A percentile compares a stretch with the other conserved stretches of the same genome.
These are phyloP conservation scores for Pedicia rivosa DNA, from an alignment of 2,888 invertebrate species.

Conservation along the genomic window DNA sequence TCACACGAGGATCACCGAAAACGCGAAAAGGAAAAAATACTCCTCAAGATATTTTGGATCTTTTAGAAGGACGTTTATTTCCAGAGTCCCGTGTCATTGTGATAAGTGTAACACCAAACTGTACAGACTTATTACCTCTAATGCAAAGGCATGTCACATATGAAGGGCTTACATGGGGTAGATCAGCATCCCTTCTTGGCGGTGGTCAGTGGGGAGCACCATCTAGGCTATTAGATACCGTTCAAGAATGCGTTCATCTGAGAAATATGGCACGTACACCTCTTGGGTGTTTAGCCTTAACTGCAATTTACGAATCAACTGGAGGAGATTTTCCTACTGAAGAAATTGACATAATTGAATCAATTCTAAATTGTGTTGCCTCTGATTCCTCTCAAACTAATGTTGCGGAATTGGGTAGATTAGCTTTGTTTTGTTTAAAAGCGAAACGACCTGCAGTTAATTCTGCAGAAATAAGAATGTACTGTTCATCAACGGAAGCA, in stretches of 20 bases:
- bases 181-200: slow-evolving; percentile 32
- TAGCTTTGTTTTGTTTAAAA: slow-evolving; percentile 33
- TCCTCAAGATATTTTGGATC: slow-evolving; percentile 32
- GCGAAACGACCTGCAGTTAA: slow-evolving; percentile 33
- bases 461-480: slow-evolving; percentile 33
- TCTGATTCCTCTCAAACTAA: slow-evolving; percentile 17
- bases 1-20: slow-evolving; percentile 21
- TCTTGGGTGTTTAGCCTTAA: slow-evolving; percentile 35
- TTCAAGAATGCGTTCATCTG: slow-evolving; percentile 28
- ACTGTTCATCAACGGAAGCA: slow-evolving; percentile 29
- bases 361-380: slow-evolving; percentile 26
- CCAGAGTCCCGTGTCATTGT: slow-evolving; percentile 36
- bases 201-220: slow-evolving; percentile 34
- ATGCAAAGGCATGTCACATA: slow-evolving; percentile 34
- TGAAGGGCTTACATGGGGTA: slow-evolving; percentile 33
- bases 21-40: slow-evolving; percentile 27
- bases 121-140: slow-evolving; percentile 27
- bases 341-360: slow-evolving; percentile 23
- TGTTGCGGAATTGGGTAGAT: slow-evolving; percentile 35
- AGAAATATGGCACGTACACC: slow-evolving; percentile 34
- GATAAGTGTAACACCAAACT: slow-evolving; percentile 31
- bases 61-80: slow-evolving; percentile 36
- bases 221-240: slow-evolving; percentile 27
- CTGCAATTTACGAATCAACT: slow-evolving; percentile 34
- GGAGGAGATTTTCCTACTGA: slow-evolving; percentile 27